Percentiles rank a stretch among this genome's conserved stretches.
Evolutionary conservation across 92 coral and sea anemone genomes (phyloP).

Genomic region (Pocillopora meandrina): DNA sequence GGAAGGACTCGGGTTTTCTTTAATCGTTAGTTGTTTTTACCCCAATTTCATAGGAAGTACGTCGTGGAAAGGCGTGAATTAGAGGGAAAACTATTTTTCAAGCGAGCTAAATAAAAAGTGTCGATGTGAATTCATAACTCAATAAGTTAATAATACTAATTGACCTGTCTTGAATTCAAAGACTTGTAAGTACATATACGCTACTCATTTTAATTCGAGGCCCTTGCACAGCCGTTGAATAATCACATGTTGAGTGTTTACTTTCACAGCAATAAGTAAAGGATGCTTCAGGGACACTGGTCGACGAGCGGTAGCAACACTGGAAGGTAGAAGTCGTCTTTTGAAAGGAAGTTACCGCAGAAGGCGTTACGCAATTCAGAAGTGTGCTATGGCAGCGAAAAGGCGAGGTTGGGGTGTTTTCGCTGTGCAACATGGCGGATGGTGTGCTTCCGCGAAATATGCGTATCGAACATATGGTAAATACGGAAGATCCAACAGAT

Average conservation of each 20-base stretch:
- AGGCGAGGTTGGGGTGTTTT: constrained; percentile 46
- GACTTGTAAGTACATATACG: background rate
- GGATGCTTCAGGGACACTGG: constrained; percentile 39
- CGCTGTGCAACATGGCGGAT: constrained; percentile 58
- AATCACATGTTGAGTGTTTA: background rate
- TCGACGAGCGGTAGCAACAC: constrained; percentile 35
- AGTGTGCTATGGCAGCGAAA: constrained; percentile 39
- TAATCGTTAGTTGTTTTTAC: too few species aligned
- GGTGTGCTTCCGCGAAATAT: constrained; percentile 52
- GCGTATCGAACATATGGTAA: constrained; percentile 56
- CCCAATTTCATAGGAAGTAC: too few species aligned
- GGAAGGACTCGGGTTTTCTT: too few species aligned
- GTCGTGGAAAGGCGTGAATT: too few species aligned
- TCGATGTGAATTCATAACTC: too few species aligned
- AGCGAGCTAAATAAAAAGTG: too few species aligned
- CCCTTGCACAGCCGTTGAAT: too few species aligned
- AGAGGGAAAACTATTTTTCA: too few species aligned
- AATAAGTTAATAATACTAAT: too few species aligned
- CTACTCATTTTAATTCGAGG: background rate
- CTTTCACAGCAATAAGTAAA: constrained; percentile 1
- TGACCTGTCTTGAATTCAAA: too few species aligned
- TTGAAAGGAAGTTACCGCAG: constrained; percentile 27
- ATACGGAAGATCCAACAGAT: constrained; percentile 53
- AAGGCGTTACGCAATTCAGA: constrained; percentile 32
- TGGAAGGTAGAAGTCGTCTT: constrained; percentile 33